A percentile compares a stretch with the other conserved stretches of the same genome.
phyloP scores from a whole-genome alignment of 2,113 vertebrate genomes.

The Tachysurus vachellii region DNA sequence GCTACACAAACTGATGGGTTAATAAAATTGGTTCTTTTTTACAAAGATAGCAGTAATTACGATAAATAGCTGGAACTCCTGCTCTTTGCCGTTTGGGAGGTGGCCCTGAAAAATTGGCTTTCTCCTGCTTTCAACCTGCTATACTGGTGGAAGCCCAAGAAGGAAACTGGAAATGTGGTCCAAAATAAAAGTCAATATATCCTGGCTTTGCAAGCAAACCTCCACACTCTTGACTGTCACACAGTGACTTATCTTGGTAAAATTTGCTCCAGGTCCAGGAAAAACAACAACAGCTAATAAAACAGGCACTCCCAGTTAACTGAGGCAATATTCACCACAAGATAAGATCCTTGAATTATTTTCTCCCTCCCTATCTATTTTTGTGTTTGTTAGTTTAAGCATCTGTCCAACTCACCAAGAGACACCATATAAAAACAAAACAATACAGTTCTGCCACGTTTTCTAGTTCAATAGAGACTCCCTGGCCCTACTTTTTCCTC shows the following conservation, averaged over 20 bases:
- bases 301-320: background rate
- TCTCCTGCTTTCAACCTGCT: background rate
- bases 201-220: background rate
- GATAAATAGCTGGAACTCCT: background rate
- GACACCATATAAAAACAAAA: background rate
- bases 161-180: background rate
- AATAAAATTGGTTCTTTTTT: background rate
- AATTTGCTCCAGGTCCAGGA: constrained; percentile 5
- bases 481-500: background rate
- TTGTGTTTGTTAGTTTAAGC: background rate
- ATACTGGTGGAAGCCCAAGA: constrained; percentile 1
- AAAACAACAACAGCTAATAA: background rate
- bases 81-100: background rate
- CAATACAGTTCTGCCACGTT: background rate
- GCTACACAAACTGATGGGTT: background rate
- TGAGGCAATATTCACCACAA: background rate
- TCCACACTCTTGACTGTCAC: background rate
- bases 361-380: background rate
- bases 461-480: background rate
- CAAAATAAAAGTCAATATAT: background rate
- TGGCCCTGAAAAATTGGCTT: background rate
- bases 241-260: constrained; percentile 2
- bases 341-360: background rate
- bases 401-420: background rate
- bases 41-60: background rate